Base-by-base conservation (phyloP, 2,797 vertebrate species). In the Champsocephalus gunnari region DNA sequence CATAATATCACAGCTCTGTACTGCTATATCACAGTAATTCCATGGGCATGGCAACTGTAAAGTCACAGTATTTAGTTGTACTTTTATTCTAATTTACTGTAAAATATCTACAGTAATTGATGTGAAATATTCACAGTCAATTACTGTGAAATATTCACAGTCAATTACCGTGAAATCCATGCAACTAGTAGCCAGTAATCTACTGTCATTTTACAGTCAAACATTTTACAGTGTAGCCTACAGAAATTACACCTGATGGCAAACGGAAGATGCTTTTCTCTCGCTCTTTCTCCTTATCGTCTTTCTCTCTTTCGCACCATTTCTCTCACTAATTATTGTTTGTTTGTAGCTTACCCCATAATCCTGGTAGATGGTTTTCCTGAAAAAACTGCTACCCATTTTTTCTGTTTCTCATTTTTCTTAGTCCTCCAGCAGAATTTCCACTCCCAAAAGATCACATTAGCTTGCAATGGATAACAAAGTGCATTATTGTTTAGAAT, bases 171-270 rank as follows among this genome's bases (percentile, higher is more conserved):
- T 21, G 21, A 21, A 21, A 21, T 21, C 21, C 21, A 21, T 21
- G 21, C 21, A 21, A 21, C 2, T 21, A 2, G 21, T 21, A 21
- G 21, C 21, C 21, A 21, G 21, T 21, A 21, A 21, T 21, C 2
- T 21, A 21, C 21, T 21, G 21, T 21, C 21, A 21, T 21, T 21
- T 21, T 21, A 21, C 21, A 21, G 21, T 21, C 21, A 21, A 21
- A 21, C 21, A 21, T 21, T 21, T 21, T 21, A 21, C 21, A 21
- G 21, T 21, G 21, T 21, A 54, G 47, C 48, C 12, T 50, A 68
- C 64, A 80, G 73, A 86, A 84, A 83, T 86, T 73, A 61, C 57
- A 82, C 61, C 71, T 77, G 71, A 87, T 71, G 45, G 44, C 62
- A 55, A 12, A 16, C 38, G 70, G 67, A 81, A 82, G 75, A 83